phyloP scores from a whole-genome alignment of 1,140 invertebrate species.

The Oryctes rhinoceros region DNA sequence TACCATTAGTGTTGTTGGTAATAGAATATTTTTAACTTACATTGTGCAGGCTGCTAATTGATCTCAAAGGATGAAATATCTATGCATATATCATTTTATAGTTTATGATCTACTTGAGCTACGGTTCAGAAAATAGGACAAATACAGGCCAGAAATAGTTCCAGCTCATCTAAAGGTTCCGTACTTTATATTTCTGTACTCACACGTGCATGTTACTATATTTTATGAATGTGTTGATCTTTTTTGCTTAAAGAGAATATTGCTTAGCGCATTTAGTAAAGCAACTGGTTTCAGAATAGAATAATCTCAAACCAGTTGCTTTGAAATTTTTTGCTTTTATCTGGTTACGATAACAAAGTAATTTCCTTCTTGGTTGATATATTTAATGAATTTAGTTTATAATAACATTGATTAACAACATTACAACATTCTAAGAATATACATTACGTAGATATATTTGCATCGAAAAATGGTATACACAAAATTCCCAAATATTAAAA shows the following conservation, averaged over 20 bases:
- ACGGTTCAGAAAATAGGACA: slow-evolving; percentile 3
- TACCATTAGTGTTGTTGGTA: neutral
- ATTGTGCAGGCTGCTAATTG: neutral
- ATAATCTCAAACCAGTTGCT: neutral
- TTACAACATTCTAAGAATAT: too few species aligned
- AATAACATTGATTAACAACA: too few species aligned
- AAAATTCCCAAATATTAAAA: too few species aligned
- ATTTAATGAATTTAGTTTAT: neutral
- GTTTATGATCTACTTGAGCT: slow-evolving; percentile 18
- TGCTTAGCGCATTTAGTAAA: neutral
- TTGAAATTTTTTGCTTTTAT: neutral
- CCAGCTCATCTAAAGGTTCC: neutral
- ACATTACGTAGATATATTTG: too few species aligned
- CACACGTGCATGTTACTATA: neutral
- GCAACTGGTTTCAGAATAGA: too few species aligned
- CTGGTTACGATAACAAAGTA: neutral
- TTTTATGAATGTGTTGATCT: neutral
- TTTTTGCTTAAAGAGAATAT: neutral
- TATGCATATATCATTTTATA: slow-evolving; percentile 4
- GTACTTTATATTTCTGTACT: slow-evolving; percentile 1
- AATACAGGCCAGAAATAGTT: slow-evolving; percentile 8
- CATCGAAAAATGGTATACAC: too few species aligned
- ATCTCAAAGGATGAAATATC: slow-evolving; percentile 11
- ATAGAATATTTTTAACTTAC: slow-evolving; percentile 4
- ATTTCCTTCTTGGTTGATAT: slow-evolving; percentile 1